Percentiles rank a stretch among this genome's conserved stretches.
Conservation (phyloP, 2,113 vertebrate species). For the Sylvia atricapilla region DNA sequence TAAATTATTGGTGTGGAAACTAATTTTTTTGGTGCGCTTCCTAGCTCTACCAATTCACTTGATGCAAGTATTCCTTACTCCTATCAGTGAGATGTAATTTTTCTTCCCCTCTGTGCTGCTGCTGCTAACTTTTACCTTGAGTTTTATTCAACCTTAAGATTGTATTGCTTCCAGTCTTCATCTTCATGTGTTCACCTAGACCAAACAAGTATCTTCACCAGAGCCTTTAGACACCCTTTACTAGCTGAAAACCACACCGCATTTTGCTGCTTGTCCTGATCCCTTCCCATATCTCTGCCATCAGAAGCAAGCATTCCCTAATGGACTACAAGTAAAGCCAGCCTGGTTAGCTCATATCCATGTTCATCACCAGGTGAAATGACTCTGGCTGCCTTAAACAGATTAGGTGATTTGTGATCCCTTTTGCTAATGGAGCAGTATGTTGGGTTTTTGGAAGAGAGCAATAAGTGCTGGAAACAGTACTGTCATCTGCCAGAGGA, state of each 20-base stretch:
- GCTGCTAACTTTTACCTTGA: neutral
- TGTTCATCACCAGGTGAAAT: slow-evolving; percentile 35
- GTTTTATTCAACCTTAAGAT: neutral
- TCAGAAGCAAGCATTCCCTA: neutral
- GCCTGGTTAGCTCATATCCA: slow-evolving; percentile 33
- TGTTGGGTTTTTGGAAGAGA: neutral
- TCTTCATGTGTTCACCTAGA: neutral
- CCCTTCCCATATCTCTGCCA: neutral
- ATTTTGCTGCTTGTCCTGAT: neutral
- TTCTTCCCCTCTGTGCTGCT: neutral
- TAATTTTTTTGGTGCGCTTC: neutral
- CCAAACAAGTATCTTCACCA: neutral
- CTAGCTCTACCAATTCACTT: neutral
- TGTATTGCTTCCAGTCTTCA: neutral
- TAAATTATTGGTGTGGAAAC: neutral
- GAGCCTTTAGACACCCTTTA: neutral
- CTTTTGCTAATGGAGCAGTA: neutral
- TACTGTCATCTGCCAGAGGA: neutral
- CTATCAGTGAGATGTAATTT: neutral
- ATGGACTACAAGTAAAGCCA: slow-evolving; percentile 7
- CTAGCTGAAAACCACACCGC: neutral
- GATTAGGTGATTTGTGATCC: neutral
- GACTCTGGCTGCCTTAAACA: neutral
- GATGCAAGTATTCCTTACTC: neutral
- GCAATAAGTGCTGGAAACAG: neutral